These are phyloP conservation scores for Melanotaenia duboulayi DNA, from an alignment of 2,113 vertebrate species.

Conservation along the genomic window DNA sequence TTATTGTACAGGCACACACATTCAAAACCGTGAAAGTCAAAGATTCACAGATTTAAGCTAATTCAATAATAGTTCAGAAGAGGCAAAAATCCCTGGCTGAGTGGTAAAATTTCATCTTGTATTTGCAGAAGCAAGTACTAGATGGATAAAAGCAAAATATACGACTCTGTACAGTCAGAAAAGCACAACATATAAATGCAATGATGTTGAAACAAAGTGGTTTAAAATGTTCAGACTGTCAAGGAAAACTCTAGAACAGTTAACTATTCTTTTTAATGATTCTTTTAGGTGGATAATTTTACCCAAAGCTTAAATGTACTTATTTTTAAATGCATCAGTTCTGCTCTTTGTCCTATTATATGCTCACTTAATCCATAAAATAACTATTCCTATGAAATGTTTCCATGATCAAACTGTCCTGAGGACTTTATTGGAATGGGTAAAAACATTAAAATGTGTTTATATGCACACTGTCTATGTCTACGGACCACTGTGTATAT, in stretches of 20 bases:
- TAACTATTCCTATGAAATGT: too few relatives aligned
- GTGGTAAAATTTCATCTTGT: background rate
- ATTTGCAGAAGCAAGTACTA: background rate
- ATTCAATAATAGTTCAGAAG: background rate
- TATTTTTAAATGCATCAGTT: too few relatives aligned
- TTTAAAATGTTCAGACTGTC: background rate
- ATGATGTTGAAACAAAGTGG: background rate
- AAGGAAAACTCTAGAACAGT: background rate
- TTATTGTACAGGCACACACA: background rate
- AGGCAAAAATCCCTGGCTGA: background rate
- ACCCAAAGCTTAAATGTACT: too few relatives aligned
- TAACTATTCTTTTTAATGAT: background rate
- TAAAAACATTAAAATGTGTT: too few relatives aligned
- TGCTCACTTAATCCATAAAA: too few relatives aligned
- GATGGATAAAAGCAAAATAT: background rate
- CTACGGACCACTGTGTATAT: too few relatives aligned
- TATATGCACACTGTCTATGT: too few relatives aligned
- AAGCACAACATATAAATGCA: background rate
- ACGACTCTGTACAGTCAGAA: background rate
- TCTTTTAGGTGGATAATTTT: too few relatives aligned
- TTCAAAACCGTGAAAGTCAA: too few relatives aligned
- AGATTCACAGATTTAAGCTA: conserved; percentile 4
- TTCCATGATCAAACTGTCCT: too few relatives aligned
- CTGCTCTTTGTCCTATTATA: too few relatives aligned
- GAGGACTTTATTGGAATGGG: too few relatives aligned